Percentiles rank a stretch among this genome's conserved stretches.
These are phyloP conservation scores for Penelope pileata DNA, from an alignment of 2,113 vertebrate genomes.

Conservation along the genomic window DNA sequence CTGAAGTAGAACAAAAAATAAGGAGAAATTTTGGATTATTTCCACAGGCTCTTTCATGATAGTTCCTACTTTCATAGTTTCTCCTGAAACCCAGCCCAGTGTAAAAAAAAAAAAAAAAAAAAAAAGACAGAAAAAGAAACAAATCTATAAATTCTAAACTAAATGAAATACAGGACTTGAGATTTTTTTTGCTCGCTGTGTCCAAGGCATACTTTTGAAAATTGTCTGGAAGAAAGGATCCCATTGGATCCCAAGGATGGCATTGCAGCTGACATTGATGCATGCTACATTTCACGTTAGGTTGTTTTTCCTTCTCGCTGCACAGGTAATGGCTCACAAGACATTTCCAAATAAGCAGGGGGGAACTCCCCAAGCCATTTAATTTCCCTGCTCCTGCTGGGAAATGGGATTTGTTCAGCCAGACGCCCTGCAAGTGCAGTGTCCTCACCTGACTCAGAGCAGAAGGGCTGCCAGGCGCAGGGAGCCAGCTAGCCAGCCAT, in stretches of 20 bases:
- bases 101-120: too few species aligned
- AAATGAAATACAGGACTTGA: not conserved
- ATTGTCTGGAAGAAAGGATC: not conserved
- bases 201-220: not conserved
- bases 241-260: not conserved
- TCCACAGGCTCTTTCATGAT: not conserved
- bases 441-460: not conserved
- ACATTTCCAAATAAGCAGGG: not conserved
- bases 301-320: not conserved
- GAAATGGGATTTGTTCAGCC: not conserved
- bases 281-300: not conserved
- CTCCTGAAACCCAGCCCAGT: not conserved
- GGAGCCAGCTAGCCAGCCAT: not conserved
- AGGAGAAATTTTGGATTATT: not conserved
- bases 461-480: not conserved
- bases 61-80: not conserved
- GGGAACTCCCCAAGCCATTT: not conserved
- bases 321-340: not conserved
- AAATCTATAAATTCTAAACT: not conserved
- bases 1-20: not conserved
- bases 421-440: not conserved
- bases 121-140: not conserved
- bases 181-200: not conserved
- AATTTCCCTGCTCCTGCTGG: not conserved
- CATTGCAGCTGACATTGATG: not conserved